Evolutionary conservation across 2,888 invertebrate species (phyloP).

Genomic region (Drosophila barbarae): DNA sequence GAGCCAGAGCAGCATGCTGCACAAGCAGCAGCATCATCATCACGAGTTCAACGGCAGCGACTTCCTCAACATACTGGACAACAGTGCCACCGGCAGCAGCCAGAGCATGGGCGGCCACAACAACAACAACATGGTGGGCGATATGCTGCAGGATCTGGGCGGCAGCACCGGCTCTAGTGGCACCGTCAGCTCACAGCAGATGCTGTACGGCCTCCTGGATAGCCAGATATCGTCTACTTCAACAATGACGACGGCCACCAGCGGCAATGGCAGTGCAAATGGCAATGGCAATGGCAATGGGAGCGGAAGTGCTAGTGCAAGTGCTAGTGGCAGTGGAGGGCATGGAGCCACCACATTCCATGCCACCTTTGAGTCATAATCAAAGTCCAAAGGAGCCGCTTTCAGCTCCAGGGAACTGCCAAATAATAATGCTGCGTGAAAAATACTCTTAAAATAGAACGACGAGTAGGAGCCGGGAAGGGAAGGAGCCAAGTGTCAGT

Average conservation of each 20-base stretch:
- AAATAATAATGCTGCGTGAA: constrained; percentile 1
- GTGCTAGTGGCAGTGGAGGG: background rate
- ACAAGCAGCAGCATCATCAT: constrained; percentile 57
- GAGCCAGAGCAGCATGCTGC: constrained; percentile 77
- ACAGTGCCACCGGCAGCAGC: constrained; percentile 62
- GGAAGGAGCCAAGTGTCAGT: constrained; percentile 2
- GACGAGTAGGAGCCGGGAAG: background rate
- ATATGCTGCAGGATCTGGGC: constrained; percentile 62
- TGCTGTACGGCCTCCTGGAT: constrained; percentile 57
- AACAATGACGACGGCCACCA: constrained; percentile 28
- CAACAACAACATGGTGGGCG: constrained; percentile 50
- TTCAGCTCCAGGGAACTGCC: background rate
- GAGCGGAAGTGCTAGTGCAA: background rate
- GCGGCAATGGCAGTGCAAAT: constrained; percentile 23
- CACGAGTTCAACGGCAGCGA: constrained; percentile 76
- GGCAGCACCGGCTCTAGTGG: constrained; percentile 56
- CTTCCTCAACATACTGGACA: constrained; percentile 76
- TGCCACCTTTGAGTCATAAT: constrained; percentile 35
- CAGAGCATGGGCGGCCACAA: constrained; percentile 48
- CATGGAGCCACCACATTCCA: constrained; percentile 42
- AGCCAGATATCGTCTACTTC: constrained; percentile 44
- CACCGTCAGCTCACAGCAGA: constrained; percentile 45
- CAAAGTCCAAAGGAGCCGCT: background rate
- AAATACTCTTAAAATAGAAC: constrained; percentile 3
- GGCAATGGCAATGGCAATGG: constrained; percentile 11